Evolutionary conservation across 2,113 vertebrate genomes (phyloP).

Genomic region (Artemisiospiza belli): DNA sequence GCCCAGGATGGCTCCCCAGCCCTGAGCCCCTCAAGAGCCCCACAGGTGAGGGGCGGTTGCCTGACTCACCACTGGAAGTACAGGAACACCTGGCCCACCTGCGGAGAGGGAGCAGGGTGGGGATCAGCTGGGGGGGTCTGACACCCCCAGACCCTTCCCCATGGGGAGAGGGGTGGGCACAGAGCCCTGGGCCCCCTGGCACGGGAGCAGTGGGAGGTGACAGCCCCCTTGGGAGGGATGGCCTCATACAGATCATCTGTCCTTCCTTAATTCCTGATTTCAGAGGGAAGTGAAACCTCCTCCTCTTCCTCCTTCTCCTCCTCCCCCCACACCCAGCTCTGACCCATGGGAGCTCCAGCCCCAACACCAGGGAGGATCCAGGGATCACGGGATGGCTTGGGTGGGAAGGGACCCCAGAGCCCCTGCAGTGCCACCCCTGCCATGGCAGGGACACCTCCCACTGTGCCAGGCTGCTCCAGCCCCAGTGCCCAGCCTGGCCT

Average conservation of each 20-base stretch:
- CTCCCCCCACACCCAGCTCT: background rate
- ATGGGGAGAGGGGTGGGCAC: too few relatives aligned
- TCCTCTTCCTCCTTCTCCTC: too few relatives aligned
- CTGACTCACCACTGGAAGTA: conserved; percentile 97
- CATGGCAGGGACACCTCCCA: background rate
- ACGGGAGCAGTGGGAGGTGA: background rate
- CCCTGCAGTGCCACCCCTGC: background rate
- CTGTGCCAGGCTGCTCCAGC: background rate
- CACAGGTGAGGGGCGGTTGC: fast-evolving
- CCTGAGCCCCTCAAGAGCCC: background rate
- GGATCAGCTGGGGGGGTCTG: background rate
- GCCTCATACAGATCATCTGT: background rate
- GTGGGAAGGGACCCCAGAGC: background rate
- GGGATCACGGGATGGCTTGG: background rate
- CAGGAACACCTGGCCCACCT: conserved; percentile 97
- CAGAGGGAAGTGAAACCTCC: too few relatives aligned
- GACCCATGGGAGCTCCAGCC: background rate
- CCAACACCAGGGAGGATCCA: background rate
- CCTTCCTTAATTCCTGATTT: background rate
- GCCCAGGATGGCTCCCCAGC: background rate
- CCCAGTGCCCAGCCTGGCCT: background rate
- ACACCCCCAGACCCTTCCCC: background rate
- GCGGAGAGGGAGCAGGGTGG: background rate
- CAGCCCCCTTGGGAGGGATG: background rate
- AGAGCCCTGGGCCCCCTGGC: too few relatives aligned